These are phyloP conservation scores for Bradypus variegatus DNA, from an alignment of 2,797 vertebrate genomes.

Conservation along the genomic window DNA sequence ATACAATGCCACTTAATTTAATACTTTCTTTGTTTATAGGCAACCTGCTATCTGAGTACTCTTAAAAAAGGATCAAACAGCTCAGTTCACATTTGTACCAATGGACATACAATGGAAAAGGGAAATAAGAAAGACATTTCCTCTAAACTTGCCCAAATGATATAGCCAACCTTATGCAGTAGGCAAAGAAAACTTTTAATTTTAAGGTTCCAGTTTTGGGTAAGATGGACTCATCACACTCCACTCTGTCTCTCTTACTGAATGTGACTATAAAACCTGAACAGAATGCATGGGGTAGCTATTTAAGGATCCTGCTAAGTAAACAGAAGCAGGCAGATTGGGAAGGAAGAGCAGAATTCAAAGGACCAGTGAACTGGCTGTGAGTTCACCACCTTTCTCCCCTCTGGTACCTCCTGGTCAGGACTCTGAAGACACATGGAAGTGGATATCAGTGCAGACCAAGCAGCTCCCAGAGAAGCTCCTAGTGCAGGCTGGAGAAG, in stretches of 20 bases:
- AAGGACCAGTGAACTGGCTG: neutral
- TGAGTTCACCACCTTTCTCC: neutral
- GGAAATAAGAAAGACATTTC: neutral
- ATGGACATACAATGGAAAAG: neutral
- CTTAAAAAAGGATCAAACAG: neutral
- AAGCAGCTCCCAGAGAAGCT: neutral
- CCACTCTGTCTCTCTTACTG: neutral
- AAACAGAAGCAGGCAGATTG: neutral
- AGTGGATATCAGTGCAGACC: neutral
- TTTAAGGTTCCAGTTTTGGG: neutral
- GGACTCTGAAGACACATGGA: neutral
- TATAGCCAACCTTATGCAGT: neutral
- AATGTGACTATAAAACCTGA: neutral
- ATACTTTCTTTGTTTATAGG: neutral
- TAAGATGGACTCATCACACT: neutral
- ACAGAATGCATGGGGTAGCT: neutral
- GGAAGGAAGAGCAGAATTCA: neutral
- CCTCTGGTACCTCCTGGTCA: neutral
- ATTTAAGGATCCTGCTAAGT: neutral
- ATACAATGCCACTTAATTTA: neutral
- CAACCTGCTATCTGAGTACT: neutral
- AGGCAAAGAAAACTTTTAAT: neutral
- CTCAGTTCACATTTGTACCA: neutral
- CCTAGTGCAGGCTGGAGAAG: neutral
- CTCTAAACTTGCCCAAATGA: neutral